A percentile compares a stretch with the other conserved stretches of the same genome.
phyloP scores from a whole-genome alignment of 2,113 vertebrate species.

The Canis aureus region DNA sequence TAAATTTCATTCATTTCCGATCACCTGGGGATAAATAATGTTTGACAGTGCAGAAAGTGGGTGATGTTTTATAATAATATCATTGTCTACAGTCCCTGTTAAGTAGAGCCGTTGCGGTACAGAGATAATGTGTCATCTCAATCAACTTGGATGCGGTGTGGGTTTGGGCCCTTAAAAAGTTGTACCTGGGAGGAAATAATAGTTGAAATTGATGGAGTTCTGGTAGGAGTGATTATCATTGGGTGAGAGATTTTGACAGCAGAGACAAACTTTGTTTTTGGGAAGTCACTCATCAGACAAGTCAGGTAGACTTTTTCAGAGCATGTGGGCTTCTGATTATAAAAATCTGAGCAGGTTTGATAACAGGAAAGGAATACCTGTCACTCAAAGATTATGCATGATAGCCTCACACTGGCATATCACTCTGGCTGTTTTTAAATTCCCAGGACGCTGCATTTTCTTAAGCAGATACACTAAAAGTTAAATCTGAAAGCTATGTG shows the following conservation, averaged over 20 bases:
- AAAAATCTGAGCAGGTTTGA: slow-evolving; percentile 65
- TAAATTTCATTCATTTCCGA: slow-evolving; percentile 56
- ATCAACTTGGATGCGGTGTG: neutral
- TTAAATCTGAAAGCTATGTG: neutral
- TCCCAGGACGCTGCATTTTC: neutral
- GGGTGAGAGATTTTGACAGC: slow-evolving; percentile 75
- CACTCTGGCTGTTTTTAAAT: slow-evolving; percentile 19
- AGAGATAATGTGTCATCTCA: slow-evolving; percentile 32
- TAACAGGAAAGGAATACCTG: slow-evolving; percentile 65
- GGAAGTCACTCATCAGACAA: slow-evolving; percentile 75
- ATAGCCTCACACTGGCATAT: slow-evolving; percentile 51
- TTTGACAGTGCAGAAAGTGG: slow-evolving; percentile 45
- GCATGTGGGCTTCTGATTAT: slow-evolving; percentile 74
- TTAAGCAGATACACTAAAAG: slow-evolving; percentile 29
- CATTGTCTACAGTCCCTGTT: slow-evolving; percentile 15
- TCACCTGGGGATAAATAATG: slow-evolving; percentile 53
- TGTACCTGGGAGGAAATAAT: slow-evolving; percentile 37
- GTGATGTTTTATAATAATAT: slow-evolving; percentile 57
- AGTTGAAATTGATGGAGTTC: slow-evolving; percentile 51
- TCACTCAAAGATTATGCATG: slow-evolving; percentile 62
- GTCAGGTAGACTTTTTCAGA: slow-evolving; percentile 65
- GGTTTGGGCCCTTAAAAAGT: slow-evolving; percentile 22
- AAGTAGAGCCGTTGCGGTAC: neutral
- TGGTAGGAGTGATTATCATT: slow-evolving; percentile 43
- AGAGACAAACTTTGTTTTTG: slow-evolving; percentile 70